phyloP scores from a whole-genome alignment of 2,113 vertebrate species.

The Nycticebus coucang region DNA sequence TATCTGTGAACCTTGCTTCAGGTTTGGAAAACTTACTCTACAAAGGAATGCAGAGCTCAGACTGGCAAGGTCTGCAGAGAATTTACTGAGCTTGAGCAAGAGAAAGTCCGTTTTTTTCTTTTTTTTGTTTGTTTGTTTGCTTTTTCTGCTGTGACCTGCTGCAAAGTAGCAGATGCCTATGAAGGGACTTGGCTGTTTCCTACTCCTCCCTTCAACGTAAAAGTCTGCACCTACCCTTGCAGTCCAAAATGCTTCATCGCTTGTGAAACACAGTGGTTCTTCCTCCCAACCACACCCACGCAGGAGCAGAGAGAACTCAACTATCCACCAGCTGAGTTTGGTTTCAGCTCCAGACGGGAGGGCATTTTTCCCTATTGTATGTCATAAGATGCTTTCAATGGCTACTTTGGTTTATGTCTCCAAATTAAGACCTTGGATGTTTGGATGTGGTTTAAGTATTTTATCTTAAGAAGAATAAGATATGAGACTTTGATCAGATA shows the following conservation, averaged over 20 bases:
- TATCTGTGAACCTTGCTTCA: neutral
- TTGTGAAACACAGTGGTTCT: slow-evolving; percentile 78
- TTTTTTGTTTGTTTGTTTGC: slow-evolving; percentile 67
- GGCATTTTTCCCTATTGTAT: slow-evolving; percentile 62
- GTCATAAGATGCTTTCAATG: slow-evolving; percentile 80
- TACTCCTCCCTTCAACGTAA: slow-evolving; percentile 48
- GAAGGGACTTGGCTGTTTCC: neutral
- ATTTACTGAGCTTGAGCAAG: slow-evolving; percentile 92
- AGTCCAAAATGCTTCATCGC: slow-evolving; percentile 81
- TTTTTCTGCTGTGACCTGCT: slow-evolving; percentile 96
- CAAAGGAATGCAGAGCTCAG: neutral
- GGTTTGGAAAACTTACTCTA: neutral
- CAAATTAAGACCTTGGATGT: slow-evolving; percentile 81
- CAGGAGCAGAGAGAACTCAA: slow-evolving; percentile 78
- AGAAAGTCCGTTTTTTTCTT: slow-evolving; percentile 86
- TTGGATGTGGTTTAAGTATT: slow-evolving; percentile 82
- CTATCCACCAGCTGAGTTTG: slow-evolving; percentile 72
- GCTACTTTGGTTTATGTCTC: slow-evolving; percentile 82
- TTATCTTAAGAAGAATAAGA: slow-evolving; percentile 77
- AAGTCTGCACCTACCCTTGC: slow-evolving; percentile 70
- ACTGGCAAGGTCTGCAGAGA: slow-evolving; percentile 92
- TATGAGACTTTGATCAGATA: too few relatives aligned
- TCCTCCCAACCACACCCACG: slow-evolving; percentile 62
- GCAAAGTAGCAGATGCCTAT: slow-evolving; percentile 84
- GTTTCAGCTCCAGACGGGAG: slow-evolving; percentile 70